These are phyloP conservation scores for Ceyx cyanopectus DNA, from an alignment of 2,113 vertebrate species.

Conservation along the genomic window DNA sequence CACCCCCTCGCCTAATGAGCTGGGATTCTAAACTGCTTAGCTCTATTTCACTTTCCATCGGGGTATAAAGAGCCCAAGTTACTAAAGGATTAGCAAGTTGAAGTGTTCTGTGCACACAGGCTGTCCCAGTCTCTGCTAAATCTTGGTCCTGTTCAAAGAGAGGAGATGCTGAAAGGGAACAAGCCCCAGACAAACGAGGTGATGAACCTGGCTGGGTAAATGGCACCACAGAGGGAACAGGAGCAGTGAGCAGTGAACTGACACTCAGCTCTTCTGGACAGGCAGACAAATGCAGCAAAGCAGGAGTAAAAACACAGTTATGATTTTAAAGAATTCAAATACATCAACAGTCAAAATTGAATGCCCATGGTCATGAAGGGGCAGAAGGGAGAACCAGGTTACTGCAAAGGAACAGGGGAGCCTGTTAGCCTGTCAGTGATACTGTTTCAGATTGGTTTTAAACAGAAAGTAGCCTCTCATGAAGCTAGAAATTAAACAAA, in stretches of 20 bases:
- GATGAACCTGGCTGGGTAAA: neutral
- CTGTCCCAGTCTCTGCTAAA: neutral
- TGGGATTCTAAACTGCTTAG: slow-evolving; percentile 59
- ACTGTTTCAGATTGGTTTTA: neutral
- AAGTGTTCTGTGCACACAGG: neutral
- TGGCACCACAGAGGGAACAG: neutral
- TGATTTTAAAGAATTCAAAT: neutral
- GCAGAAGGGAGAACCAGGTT: neutral
- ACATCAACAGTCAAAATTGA: neutral
- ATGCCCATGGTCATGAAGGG: neutral
- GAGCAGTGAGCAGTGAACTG: neutral
- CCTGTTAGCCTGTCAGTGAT: neutral
- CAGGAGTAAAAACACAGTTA: neutral
- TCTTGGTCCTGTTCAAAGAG: neutral
- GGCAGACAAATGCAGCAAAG: neutral
- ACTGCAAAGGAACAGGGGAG: neutral
- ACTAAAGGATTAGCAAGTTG: slow-evolving; percentile 40
- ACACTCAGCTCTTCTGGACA: neutral
- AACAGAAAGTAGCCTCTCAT: neutral
- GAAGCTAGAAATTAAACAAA: neutral
- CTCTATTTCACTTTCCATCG: slow-evolving; percentile 46
- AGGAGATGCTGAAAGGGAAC: neutral
- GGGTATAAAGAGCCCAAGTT: slow-evolving; percentile 20
- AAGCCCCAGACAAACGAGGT: neutral
- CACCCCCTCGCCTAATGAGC: slow-evolving; percentile 15